phyloP scores from a whole-genome alignment of 2,888 invertebrate species.

The Nebria salina region DNA sequence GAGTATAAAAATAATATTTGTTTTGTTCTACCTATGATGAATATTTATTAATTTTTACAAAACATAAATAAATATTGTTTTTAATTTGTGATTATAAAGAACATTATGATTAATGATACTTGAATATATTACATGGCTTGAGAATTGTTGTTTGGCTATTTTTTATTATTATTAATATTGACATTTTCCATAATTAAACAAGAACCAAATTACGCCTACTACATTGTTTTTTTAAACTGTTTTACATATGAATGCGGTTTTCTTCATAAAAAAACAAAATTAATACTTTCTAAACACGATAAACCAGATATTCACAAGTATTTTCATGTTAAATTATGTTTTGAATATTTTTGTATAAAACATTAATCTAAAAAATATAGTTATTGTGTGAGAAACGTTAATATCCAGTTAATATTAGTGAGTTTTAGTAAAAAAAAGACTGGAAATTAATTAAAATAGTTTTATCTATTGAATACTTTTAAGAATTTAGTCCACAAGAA shows the following conservation, averaged over 20 bases:
- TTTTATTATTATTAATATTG: background rate
- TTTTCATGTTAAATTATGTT: background rate
- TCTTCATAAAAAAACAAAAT: background rate
- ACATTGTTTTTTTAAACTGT: background rate
- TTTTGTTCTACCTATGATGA: background rate
- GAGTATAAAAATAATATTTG: background rate
- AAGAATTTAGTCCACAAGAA: no score
- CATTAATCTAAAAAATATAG: no score
- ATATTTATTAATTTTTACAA: background rate
- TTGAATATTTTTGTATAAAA: background rate
- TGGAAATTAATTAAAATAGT: no score
- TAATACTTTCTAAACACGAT: background rate
- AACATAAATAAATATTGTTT: background rate
- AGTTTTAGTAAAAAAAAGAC: no score
- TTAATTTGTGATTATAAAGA: background rate
- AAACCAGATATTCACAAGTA: background rate
- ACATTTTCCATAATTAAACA: background rate
- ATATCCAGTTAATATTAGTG: no score
- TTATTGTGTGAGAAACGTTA: no score
- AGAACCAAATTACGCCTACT: background rate
- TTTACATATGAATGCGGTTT: background rate
- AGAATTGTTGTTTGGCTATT: background rate
- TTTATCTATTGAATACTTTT: no score
- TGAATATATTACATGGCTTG: background rate
- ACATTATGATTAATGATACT: background rate